These are phyloP conservation scores for Seriola dumerili DNA, from an alignment of 2,113 vertebrate genomes.

Conservation along the genomic window DNA sequence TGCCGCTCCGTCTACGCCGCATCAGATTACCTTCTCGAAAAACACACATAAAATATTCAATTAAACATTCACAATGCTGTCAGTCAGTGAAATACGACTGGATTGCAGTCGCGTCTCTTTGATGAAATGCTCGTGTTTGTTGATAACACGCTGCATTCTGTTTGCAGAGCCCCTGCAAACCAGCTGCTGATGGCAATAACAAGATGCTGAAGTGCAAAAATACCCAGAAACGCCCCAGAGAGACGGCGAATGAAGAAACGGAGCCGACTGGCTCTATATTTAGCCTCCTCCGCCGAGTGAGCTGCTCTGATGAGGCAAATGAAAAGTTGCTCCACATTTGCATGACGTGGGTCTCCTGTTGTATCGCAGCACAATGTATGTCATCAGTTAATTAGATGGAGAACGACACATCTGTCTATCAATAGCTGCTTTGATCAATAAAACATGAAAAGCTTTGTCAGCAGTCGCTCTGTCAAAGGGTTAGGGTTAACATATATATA, in stretches of 20 bases:
- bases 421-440: slow-evolving; percentile 71
- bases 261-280: slow-evolving; percentile 50
- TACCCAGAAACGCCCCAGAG: slow-evolving; percentile 58
- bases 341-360: slow-evolving; percentile 64
- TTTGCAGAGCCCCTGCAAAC: slow-evolving; percentile 48
- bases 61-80: slow-evolving; percentile 56
- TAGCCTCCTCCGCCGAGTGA: slow-evolving; percentile 51
- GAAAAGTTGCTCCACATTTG: slow-evolving; percentile 73
- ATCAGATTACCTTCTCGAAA: slow-evolving; percentile 35
- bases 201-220: slow-evolving; percentile 55
- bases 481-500: no score
- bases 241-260: slow-evolving; percentile 58
- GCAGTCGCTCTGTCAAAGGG: slow-evolving; percentile 12
- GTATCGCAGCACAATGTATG: slow-evolving; percentile 57
- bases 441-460: slow-evolving; percentile 69
- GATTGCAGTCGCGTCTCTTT: slow-evolving; percentile 36
- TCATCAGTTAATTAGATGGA: slow-evolving; percentile 70
- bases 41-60: slow-evolving; percentile 46
- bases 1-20: slow-evolving; percentile 8
- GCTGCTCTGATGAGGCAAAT: slow-evolving; percentile 60
- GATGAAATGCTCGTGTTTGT: slow-evolving; percentile 59
- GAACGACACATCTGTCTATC: slow-evolving; percentile 52
- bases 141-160: slow-evolving; percentile 40
- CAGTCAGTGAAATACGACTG: slow-evolving; percentile 50
- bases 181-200: slow-evolving; percentile 61